Evolutionary conservation across 2,888 invertebrate species (phyloP).

Genomic region (Athrips mouffetella): DNA sequence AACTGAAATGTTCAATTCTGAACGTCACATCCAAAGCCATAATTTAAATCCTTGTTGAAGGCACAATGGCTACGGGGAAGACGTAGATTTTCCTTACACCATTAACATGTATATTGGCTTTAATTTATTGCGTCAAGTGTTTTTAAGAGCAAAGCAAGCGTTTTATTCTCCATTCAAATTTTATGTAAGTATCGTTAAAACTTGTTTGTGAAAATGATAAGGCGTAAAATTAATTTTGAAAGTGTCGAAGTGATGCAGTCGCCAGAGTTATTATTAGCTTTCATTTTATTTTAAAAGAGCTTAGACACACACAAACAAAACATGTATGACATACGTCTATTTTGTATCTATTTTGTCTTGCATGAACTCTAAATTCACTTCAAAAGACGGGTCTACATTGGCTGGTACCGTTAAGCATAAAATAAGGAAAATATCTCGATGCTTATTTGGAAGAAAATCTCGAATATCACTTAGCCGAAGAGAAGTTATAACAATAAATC

Average conservation of each 20-base stretch:
- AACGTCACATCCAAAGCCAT: background rate
- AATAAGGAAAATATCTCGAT: slow-evolving; percentile 51
- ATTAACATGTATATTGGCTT: slow-evolving; percentile 71
- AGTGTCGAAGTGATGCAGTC: too few species aligned
- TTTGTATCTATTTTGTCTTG: too few species aligned
- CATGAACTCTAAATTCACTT: slow-evolving; percentile 21
- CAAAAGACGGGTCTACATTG: slow-evolving; percentile 28
- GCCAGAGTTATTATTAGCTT: too few species aligned
- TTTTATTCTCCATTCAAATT: slow-evolving; percentile 51
- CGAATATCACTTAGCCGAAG: slow-evolving; percentile 71
- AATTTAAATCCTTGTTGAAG: background rate
- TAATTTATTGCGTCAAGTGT: slow-evolving; percentile 61
- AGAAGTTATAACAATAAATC: slow-evolving; percentile 72
- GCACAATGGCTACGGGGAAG: slow-evolving; percentile 49
- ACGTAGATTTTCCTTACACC: slow-evolving; percentile 63
- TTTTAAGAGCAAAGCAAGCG: slow-evolving; percentile 43
- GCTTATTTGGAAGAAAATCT: slow-evolving; percentile 62
- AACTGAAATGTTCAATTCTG: too few species aligned
- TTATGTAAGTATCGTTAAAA: too few species aligned
- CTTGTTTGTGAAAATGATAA: too few species aligned
- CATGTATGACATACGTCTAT: too few species aligned
- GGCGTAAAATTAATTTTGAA: too few species aligned
- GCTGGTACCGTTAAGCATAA: slow-evolving; percentile 38
- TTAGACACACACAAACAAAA: too few species aligned
- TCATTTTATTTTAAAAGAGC: too few species aligned